Percentiles rank a stretch among this genome's conserved stretches.
phyloP scores from a whole-genome alignment of 2,113 vertebrate species.

The rabbit (Oryctolagus cuniculus) region mOryCun1.1 NC_091435.1:50185001-50185500 shows the following conservation, averaged over 20 bases:
- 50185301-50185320: fast-evolving
- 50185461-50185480: not conserved
- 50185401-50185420: not conserved
- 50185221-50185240: not conserved
- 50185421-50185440: not conserved
- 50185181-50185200: not conserved
- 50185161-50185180: not conserved
- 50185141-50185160: not conserved
- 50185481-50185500: not conserved
- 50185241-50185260: not conserved
- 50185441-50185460: not conserved
- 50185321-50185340: not conserved
- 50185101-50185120: not conserved
- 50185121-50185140: not conserved
- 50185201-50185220: not conserved
- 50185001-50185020: too few relatives aligned
- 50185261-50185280: not conserved
- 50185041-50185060: constrained; percentile 52
- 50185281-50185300: not conserved
- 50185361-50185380: not conserved
- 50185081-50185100: not conserved
- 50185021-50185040: not conserved
- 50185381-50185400: not conserved
- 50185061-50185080: not conserved
- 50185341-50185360: not conserved